phyloP scores from a whole-genome alignment of 2,113 vertebrate species.

The Calyptomena viridis region DNA sequence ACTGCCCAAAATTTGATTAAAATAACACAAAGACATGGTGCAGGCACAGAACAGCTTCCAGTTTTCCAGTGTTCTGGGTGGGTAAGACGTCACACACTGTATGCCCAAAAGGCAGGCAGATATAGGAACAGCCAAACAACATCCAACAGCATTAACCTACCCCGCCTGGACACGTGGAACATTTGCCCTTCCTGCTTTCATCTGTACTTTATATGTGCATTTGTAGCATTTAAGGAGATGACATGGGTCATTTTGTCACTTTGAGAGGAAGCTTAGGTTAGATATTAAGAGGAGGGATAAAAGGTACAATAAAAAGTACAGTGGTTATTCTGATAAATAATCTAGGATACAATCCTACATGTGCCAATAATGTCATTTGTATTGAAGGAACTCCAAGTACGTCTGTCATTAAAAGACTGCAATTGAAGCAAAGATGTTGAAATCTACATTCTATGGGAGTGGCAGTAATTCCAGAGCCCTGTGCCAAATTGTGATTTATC shows the following conservation, averaged over 20 bases:
- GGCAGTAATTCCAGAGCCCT: background rate
- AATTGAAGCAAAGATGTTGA: conserved; percentile 3
- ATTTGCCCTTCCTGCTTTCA: background rate
- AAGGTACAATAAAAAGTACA: background rate
- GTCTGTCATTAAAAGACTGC: background rate
- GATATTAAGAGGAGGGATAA: background rate
- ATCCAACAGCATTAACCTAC: background rate
- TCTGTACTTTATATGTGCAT: accelerated
- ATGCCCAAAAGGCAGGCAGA: background rate
- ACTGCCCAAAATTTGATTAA: background rate
- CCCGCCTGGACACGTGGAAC: accelerated
- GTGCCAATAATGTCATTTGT: conserved; percentile 12
- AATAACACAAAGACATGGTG: background rate
- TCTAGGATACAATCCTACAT: background rate
- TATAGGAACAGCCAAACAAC: background rate
- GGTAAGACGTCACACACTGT: background rate
- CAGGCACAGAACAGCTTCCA: accelerated
- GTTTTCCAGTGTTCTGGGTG: background rate
- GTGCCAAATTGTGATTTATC: conserved; percentile 10
- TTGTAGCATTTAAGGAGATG: background rate
- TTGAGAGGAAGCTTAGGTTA: background rate
- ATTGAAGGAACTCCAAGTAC: conserved; percentile 56
- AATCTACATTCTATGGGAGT: background rate
- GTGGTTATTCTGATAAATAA: background rate
- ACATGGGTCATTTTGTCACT: background rate